These are phyloP conservation scores for Toxotes chatareus DNA, from an alignment of 2,113 vertebrate genomes.

Conservation along the genomic window DNA sequence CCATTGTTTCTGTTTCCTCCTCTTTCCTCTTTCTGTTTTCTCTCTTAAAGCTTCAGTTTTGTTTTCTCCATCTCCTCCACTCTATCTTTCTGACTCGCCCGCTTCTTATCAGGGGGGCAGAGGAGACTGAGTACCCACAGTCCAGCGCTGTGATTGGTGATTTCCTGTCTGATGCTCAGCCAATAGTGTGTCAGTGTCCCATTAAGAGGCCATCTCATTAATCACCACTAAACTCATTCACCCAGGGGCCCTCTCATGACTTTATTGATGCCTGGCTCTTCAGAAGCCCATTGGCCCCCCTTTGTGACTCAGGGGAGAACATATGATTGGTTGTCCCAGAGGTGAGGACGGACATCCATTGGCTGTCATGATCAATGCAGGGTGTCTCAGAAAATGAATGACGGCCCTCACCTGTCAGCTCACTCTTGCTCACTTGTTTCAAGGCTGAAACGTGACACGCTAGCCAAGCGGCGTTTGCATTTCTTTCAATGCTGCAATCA, in stretches of 20 bases:
- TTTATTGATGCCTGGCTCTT: slow-evolving; percentile 69
- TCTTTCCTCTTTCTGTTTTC: neutral
- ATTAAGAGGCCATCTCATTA: slow-evolving; percentile 61
- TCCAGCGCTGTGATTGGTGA: slow-evolving; percentile 39
- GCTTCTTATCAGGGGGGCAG: slow-evolving; percentile 20
- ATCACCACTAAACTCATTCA: slow-evolving; percentile 61
- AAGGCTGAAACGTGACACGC: neutral
- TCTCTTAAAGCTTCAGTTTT: slow-evolving; percentile 24
- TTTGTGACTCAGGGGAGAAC: slow-evolving; percentile 43
- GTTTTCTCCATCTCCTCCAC: slow-evolving; percentile 7
- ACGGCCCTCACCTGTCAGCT: slow-evolving; percentile 38
- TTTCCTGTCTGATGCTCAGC: slow-evolving; percentile 31
- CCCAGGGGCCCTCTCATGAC: slow-evolving; percentile 41
- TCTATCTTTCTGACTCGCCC: slow-evolving; percentile 31
- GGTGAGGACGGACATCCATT: slow-evolving; percentile 66
- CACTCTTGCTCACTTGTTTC: slow-evolving; percentile 21
- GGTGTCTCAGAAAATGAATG: slow-evolving; percentile 48
- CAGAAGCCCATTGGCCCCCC: slow-evolving; percentile 29
- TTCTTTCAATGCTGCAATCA: neutral
- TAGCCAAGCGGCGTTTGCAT: neutral
- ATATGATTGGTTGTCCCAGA: slow-evolving; percentile 67
- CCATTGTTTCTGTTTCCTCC: neutral
- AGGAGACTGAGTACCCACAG: slow-evolving; percentile 45
- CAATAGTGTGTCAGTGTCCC: slow-evolving; percentile 50
- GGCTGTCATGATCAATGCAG: slow-evolving; percentile 56